Base-by-base conservation (phyloP, 2,113 vertebrate genomes). In the Platysteira castanea region DNA sequence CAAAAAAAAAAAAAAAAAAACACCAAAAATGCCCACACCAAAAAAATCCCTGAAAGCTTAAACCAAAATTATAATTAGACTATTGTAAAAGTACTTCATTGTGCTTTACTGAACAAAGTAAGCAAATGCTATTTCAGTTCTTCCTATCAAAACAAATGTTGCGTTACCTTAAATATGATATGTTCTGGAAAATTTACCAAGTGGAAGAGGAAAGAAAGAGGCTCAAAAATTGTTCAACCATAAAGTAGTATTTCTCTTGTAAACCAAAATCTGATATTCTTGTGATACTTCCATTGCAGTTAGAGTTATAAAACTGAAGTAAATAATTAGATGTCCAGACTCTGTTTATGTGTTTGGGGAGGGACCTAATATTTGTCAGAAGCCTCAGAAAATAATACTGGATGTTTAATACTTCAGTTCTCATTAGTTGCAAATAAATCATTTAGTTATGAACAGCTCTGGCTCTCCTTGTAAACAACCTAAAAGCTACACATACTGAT, bases 401-500 rank as follows among this genome's bases (percentile, higher is more conserved):
- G 4, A 6, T 50, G 5, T 76, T 46, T 35, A 69, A 35, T 70
- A 50, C 28, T 91, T 73, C 27, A 17, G 20, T 70, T 83, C 22
- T 42, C 15, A 56, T 60, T 68, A 60, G 20, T 0, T 64, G 19
- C 67, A 91, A 83, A 73, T 50, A 76, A 77, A 77, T 80, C 37
- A 88, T 54, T 57, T 65, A 35, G 28, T 63, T 84, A 50, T 1
- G 0, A 74, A 63, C 8, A 42, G 46, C 68, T 80, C 63, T 77
- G 85, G 37, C n/a, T 77, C n/a, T 83, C 91, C 46, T 74, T 64
- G 69, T 78, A 92, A 93, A 78, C 44, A 78, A 42, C 39, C 18
- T 75, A 70, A 73, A 81, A 91, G 46, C 82, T 75, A 50, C 56
- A 86, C 41, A 26, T n/a, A n/a, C 35, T 17, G 68, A 54, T 80